Percentiles rank a stretch among this genome's conserved stretches.
phyloP scores from a whole-genome alignment of 2,888 invertebrate genomes.

The Resseliella maxima region DNA sequence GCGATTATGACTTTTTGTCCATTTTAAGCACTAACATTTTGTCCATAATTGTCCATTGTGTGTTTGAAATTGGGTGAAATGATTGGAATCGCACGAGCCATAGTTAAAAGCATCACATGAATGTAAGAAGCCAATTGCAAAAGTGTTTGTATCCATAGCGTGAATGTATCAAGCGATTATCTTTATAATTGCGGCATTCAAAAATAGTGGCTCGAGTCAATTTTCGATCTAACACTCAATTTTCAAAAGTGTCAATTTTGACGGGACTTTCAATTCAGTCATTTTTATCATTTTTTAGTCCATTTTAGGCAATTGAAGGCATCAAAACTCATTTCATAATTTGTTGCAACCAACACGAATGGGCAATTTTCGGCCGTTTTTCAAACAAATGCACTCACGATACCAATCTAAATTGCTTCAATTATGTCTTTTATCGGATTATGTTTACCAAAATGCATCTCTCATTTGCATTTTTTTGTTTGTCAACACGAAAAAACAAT shows the following conservation, averaged over 20 bases:
- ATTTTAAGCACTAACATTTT: no score
- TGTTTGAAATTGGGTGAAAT: no score
- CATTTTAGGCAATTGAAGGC: constrained; percentile 10
- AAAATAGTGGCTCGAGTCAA: not conserved
- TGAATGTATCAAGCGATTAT: constrained; percentile 39
- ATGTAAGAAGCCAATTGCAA: no score
- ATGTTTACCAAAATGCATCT: constrained; percentile 46
- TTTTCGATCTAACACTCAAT: constrained; percentile 16
- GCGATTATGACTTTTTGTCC: not conserved
- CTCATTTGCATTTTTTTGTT: constrained; percentile 25
- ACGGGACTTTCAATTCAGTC: not conserved
- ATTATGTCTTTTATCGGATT: constrained; percentile 54
- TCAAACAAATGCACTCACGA: constrained; percentile 45
- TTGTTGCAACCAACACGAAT: constrained; percentile 49
- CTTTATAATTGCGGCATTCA: not conserved
- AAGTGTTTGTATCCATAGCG: no score
- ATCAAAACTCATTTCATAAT: constrained; percentile 38
- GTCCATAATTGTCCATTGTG: constrained; percentile 35
- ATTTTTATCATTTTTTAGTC: not conserved
- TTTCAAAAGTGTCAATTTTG: not conserved
- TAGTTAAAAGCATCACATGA: no score
- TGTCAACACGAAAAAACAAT: not conserved
- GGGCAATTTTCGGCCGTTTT: constrained; percentile 16
- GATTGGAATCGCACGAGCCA: constrained; percentile 33
- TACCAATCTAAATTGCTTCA: constrained; percentile 48